phyloP scores from a whole-genome alignment of 2,888 invertebrate genomes.

The Drosophila anomalipes region DNA sequence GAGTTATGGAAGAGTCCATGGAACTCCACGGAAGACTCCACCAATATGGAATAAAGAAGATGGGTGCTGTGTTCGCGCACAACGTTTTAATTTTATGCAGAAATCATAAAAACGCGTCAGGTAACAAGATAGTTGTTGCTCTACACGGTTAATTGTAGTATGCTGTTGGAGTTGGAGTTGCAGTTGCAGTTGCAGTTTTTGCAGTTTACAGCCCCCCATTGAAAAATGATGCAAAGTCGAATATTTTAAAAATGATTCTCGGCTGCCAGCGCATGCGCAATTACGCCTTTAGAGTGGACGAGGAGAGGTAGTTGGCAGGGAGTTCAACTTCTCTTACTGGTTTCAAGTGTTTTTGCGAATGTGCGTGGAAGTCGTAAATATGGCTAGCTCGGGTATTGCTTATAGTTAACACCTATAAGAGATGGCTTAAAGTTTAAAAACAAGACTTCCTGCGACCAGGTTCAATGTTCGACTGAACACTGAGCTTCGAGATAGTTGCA shows the following conservation, averaged over 20 bases:
- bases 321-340: not conserved
- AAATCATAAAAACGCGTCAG: constrained; percentile 82
- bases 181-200: not conserved
- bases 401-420: constrained; percentile 76
- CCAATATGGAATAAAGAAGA: constrained; percentile 4
- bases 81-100: constrained; percentile 79
- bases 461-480: constrained; percentile 43
- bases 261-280: constrained; percentile 67
- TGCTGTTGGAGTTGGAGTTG: constrained; percentile 8
- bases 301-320: not conserved
- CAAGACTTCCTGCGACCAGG: constrained; percentile 52
- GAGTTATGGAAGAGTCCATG: constrained; percentile 16
- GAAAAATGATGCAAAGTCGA: constrained; percentile 78
- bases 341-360: not conserved
- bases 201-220: constrained; percentile 29
- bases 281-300: constrained; percentile 53
- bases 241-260: constrained; percentile 62
- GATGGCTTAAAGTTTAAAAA: constrained; percentile 48
- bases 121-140: constrained; percentile 79
- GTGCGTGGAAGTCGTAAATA: constrained; percentile 74
- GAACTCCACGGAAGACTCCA: constrained; percentile 10
- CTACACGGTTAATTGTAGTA: constrained; percentile 73
- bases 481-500: constrained; percentile 6
- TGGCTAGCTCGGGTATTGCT: constrained; percentile 62
- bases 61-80: constrained; percentile 40